These are phyloP conservation scores for Imbricaverruca yamaguchii DNA, from an alignment of 2,888 invertebrate genomes.

Conservation along the genomic window DNA sequence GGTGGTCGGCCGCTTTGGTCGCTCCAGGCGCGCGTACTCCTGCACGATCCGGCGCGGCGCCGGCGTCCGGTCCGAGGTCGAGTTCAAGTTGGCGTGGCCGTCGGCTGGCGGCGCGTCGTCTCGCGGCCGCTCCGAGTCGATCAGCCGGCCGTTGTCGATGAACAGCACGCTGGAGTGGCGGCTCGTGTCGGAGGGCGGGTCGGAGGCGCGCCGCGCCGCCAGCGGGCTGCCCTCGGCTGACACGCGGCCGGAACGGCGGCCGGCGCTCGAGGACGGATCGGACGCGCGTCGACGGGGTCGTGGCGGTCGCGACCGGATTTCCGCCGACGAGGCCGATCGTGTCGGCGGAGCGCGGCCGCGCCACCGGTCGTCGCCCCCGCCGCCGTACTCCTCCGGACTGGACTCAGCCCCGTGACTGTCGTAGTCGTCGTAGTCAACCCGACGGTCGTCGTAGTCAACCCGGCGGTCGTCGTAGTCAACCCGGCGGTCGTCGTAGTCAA, in stretches of 20 bases:
- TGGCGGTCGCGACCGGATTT: too few relatives aligned
- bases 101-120: constrained; percentile 77
- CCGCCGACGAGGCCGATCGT: too few relatives aligned
- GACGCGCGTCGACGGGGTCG: too few relatives aligned
- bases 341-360: constrained; percentile 52
- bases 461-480: constrained; percentile 48
- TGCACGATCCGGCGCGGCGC: constrained; percentile 51
- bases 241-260: too few relatives aligned
- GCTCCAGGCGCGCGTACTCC: constrained; percentile 70
- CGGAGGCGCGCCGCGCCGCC: not conserved
- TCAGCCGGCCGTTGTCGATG: constrained; percentile 33
- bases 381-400: not conserved
- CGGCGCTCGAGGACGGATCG: too few relatives aligned
- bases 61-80: constrained; percentile 67
- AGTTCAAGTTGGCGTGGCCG: constrained; percentile 66
- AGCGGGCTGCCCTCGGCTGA: constrained; percentile 46
- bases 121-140: constrained; percentile 70
- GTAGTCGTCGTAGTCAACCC: not conserved
- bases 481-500: constrained; percentile 54
- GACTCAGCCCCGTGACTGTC: not conserved
- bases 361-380: constrained; percentile 43
- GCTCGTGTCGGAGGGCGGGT: not conserved
- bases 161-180: not conserved
- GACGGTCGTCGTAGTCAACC: too few relatives aligned
- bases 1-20: constrained; percentile 64